These are phyloP conservation scores for Pipa parva DNA, from an alignment of 2,113 vertebrate genomes.

Conservation along the genomic window DNA sequence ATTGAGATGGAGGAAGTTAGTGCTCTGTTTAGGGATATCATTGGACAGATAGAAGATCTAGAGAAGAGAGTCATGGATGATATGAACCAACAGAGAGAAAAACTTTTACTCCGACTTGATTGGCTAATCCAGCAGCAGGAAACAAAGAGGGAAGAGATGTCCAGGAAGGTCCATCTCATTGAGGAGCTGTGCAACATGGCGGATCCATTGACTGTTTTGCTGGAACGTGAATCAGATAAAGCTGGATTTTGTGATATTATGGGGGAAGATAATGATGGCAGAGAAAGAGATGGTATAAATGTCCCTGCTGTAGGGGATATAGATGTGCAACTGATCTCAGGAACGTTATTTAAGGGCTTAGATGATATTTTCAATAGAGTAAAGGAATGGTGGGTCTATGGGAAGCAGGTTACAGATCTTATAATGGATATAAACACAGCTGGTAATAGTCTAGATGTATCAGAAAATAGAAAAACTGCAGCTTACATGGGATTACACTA, in stretches of 20 bases:
- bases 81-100: constrained; percentile 3
- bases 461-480: not conserved
- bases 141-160: constrained; percentile 18
- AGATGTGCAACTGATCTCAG: not conserved
- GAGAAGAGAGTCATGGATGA: not conserved
- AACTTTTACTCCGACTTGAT: constrained; percentile 2
- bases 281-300: constrained; percentile 4
- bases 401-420: not conserved
- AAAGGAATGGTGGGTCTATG: not conserved
- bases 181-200: constrained; percentile 20
- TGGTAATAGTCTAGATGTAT: not conserved
- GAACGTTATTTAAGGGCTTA: not conserved
- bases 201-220: constrained; percentile 17
- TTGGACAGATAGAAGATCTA: not conserved
- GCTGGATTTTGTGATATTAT: not conserved
- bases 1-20: not conserved
- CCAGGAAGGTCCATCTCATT: constrained; percentile 9
- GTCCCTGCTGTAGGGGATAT: constrained; percentile 10
- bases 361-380: not conserved
- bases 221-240: not conserved
- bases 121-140: constrained; percentile 18
- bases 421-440: not conserved
- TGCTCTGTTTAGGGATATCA: not conserved
- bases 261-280: constrained; percentile 5
- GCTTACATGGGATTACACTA: not conserved